Evolutionary conservation across 2,797 vertebrate genomes (phyloP).

Genomic region (Schizopygopsis pylzovi): DNA sequence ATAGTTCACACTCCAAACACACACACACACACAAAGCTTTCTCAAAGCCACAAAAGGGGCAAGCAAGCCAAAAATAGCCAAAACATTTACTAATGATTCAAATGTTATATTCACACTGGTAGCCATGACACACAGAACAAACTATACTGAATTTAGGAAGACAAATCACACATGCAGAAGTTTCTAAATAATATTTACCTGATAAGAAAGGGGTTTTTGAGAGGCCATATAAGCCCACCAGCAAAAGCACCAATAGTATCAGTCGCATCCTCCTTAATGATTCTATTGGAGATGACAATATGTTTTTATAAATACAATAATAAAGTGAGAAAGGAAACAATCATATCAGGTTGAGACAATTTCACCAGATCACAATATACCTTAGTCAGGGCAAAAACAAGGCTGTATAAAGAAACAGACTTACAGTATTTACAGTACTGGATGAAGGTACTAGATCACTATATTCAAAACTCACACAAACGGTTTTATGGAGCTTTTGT

Average conservation of each 20-base stretch:
- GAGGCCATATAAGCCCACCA: slow-evolving; percentile 90
- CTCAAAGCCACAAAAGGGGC: neutral
- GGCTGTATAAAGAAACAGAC: neutral
- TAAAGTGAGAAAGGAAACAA: neutral
- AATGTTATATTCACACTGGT: neutral
- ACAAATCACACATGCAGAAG: slow-evolving; percentile 8
- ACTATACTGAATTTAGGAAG: neutral
- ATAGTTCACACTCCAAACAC: slow-evolving; percentile 70
- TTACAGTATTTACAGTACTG: neutral
- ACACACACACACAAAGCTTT: slow-evolving; percentile 16
- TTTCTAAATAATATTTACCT: slow-evolving; percentile 81
- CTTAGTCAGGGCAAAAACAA: neutral
- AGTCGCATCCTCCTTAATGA: slow-evolving; percentile 90
- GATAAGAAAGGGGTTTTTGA: slow-evolving; percentile 95
- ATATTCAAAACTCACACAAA: neutral
- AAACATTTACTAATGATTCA: neutral
- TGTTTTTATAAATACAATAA: neutral
- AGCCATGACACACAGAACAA: neutral
- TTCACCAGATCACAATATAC: neutral
- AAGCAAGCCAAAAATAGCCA: neutral
- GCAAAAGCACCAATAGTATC: slow-evolving; percentile 86
- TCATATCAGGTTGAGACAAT: neutral
- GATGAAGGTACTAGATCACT: neutral
- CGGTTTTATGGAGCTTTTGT: neutral
- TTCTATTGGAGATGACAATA: slow-evolving; percentile 75